Percentiles rank a stretch among this genome's conserved stretches.
phyloP scores from a whole-genome alignment of 2,797 vertebrate genomes.

The Phataginus tricuspis region DNA sequence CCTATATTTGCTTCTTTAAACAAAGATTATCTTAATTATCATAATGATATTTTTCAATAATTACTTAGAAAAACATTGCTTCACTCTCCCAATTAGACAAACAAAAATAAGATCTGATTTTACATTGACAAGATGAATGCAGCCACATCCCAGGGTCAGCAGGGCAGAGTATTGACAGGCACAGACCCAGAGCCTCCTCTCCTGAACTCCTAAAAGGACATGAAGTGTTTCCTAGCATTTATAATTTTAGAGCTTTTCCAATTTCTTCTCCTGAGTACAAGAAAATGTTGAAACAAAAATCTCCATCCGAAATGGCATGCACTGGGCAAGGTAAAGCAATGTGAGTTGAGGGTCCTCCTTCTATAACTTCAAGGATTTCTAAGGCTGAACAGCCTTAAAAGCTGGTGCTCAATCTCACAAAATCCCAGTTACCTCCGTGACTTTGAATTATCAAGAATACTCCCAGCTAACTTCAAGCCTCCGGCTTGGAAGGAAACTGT shows the following conservation, averaged over 20 bases:
- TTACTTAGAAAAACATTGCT: slow-evolving; percentile 45
- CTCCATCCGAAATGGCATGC: neutral
- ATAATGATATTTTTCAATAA: slow-evolving; percentile 58
- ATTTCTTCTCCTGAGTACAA: neutral
- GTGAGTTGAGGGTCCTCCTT: neutral
- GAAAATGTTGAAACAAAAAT: neutral
- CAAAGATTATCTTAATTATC: slow-evolving; percentile 65
- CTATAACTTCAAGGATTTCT: neutral
- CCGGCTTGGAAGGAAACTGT: neutral
- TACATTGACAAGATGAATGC: neutral
- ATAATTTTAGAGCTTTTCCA: neutral
- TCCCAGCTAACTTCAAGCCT: neutral
- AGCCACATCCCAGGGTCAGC: neutral
- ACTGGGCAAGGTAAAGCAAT: neutral
- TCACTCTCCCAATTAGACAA: slow-evolving; percentile 55
- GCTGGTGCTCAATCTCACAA: neutral
- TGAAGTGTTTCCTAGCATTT: neutral
- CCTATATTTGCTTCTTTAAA: slow-evolving; percentile 57
- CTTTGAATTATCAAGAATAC: neutral
- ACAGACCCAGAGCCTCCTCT: neutral
- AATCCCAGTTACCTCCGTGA: neutral
- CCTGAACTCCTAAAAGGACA: neutral
- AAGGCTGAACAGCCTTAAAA: neutral
- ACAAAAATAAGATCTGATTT: slow-evolving; percentile 34
- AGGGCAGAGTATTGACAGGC: neutral